A percentile compares a stretch with the other conserved stretches of the same genome.
phyloP scores from a whole-genome alignment of 1,140 invertebrate species.

The Saccostrea glomerata region DNA sequence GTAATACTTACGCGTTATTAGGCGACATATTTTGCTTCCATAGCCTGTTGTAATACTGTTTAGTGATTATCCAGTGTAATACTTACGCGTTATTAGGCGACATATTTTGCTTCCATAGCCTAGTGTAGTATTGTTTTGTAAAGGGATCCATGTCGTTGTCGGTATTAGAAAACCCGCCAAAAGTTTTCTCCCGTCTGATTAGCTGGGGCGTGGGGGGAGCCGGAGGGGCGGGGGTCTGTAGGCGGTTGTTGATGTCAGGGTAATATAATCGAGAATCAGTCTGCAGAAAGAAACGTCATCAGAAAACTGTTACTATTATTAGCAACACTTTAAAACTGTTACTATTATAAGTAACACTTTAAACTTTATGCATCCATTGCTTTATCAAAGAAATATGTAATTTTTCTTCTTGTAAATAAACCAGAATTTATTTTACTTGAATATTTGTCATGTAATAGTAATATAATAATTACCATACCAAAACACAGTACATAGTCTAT shows the following conservation, averaged over 20 bases:
- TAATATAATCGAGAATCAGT: constrained; percentile 42
- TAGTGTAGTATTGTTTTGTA: constrained; percentile 66
- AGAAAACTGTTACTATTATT: background rate
- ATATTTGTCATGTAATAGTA: too few species aligned
- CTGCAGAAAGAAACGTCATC: background rate
- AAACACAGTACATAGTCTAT: too few species aligned
- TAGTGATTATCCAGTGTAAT: constrained; percentile 49
- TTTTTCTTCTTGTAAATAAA: too few species aligned
- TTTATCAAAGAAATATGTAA: too few species aligned
- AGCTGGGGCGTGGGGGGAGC: constrained; percentile 30
- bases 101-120: constrained; percentile 56
- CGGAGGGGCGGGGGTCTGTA: constrained; percentile 30
- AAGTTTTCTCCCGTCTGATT: constrained; percentile 46
- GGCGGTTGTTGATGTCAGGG: constrained; percentile 38
- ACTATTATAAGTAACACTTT: background rate
- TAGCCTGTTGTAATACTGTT: constrained; percentile 64
- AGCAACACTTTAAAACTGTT: background rate
- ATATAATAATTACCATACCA: too few species aligned
- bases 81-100: constrained; percentile 55
- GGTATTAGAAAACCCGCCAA: constrained; percentile 30
- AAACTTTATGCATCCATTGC: too few species aligned
- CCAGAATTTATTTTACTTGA: background rate
- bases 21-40: constrained; percentile 56
- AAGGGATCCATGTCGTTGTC: constrained; percentile 63
- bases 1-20: constrained; percentile 53